Evolutionary conservation across 2,113 vertebrate genomes (phyloP), one percentile per base, ranked within the genome.

Genomic region (Menura novaehollandiae): DNA sequence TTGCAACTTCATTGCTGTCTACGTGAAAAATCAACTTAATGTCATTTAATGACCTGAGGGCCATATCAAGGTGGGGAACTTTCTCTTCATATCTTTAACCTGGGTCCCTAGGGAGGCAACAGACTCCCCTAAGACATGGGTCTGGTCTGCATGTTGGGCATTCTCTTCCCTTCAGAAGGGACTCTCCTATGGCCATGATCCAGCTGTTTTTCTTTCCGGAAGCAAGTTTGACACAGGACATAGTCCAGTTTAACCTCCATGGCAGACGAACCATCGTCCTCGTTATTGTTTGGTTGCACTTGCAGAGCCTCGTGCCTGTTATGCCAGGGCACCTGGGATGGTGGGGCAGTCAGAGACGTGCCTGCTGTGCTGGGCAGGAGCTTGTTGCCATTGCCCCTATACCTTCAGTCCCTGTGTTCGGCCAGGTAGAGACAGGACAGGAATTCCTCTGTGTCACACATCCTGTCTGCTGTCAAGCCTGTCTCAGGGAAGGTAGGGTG

Each of bases 361-460:
- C 30, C 43, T 72, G 14, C 26, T 64, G 21, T 43, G 18, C 52
- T 27, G 14, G 43, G 35, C 35, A 51, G 67, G 32, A 58, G 7
- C 11, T 64, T 37, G 11, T 43, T 49, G 26, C 32, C 51, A 37
- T 27, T 37, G 32, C 4, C 35, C 8, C 51, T 43, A 4, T 43
- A 15, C 8, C 27, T 66, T 66, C 18, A 9, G 4, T 58, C 22
- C 12, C 18, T 49, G 35, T 33, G 15, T 44, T 58, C 1, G 2
- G 37, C 37, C 19, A 33, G 27, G 22, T 44, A 33, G 27, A 44
- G 72, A 51, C 35, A 66, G 18, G 51, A 27, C 32, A 53, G 8
- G n/a, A 28, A 62, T 39, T 78, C 28, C 15, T 52, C 58, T 43
- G 9, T 56, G 59, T 37, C 51, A 43, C 0, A 0, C 6, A 16